These are phyloP conservation scores for Coptotermes formosanus DNA, from an alignment of 1,140 invertebrate species.

Conservation along the genomic window DNA sequence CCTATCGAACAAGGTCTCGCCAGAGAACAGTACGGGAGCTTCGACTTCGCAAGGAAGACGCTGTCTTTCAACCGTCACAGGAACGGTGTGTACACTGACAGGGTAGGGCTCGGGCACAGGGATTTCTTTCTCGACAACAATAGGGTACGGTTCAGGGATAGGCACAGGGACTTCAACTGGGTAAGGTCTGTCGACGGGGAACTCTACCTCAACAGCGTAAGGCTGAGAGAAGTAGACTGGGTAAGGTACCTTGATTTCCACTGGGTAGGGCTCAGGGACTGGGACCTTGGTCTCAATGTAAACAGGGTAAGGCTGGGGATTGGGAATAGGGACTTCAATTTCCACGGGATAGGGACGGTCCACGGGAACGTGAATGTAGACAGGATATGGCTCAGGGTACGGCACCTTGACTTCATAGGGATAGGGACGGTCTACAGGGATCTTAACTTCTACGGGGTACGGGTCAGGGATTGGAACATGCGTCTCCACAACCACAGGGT, in stretches of 20 bases:
- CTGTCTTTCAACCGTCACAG: not conserved
- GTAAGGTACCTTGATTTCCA: constrained; percentile 54
- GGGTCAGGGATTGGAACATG: constrained; percentile 35
- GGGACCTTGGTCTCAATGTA: constrained; percentile 51
- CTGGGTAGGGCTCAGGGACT: constrained; percentile 37
- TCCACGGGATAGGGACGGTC: constrained; percentile 33
- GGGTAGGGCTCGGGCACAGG: constrained; percentile 39
- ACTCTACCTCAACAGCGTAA: constrained; percentile 45
- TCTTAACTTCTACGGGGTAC: constrained; percentile 33
- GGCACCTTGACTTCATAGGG: constrained; percentile 41
- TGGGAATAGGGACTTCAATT: constrained; percentile 32
- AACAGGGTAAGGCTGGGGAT: constrained; percentile 51
- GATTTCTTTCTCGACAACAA: constrained; percentile 58
- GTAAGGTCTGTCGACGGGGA: constrained; percentile 58
- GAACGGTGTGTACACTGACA: not conserved
- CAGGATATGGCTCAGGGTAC: constrained; percentile 28
- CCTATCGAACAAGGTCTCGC: not conserved
- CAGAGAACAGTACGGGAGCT: not conserved
- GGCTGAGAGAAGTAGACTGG: constrained; percentile 34
- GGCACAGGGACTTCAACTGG: constrained; percentile 50
- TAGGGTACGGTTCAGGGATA: constrained; percentile 50
- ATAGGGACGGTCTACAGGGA: constrained; percentile 15
- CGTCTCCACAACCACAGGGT: constrained; percentile 30
- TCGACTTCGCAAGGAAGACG: not conserved
- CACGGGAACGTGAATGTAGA: constrained; percentile 32